Evolutionary conservation across 2,113 vertebrate genomes (phyloP).

Genomic region (Siniperca knerii): DNA sequence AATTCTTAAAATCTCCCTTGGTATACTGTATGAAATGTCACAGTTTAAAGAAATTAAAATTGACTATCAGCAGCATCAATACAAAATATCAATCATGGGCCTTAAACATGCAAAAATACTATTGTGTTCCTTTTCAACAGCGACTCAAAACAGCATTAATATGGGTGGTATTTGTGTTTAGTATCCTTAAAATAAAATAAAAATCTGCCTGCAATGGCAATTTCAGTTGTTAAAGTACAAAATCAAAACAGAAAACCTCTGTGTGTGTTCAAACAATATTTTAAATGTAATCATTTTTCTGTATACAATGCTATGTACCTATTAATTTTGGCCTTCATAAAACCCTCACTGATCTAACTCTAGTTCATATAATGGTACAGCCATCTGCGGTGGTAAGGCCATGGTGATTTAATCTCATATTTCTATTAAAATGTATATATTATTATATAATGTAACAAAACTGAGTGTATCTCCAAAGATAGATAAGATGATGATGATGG

Average conservation of each 20-base stretch:
- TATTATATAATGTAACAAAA: background rate
- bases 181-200: background rate
- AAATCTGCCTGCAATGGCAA: too few relatives aligned
- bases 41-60: too few relatives aligned
- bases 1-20: background rate
- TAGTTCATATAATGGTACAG: background rate
- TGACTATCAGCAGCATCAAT: background rate
- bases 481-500: background rate
- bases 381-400: background rate
- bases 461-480: slow-evolving; percentile 3
- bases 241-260: background rate
- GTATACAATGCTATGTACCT: slow-evolving; percentile 6
- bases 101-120: slow-evolving; percentile 22
- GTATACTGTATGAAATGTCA: too few relatives aligned
- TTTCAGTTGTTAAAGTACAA: background rate
- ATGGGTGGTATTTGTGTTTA: background rate
- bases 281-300: background rate
- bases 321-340: background rate
- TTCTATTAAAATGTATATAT: background rate
- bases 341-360: background rate
- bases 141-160: background rate
- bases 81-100: background rate
- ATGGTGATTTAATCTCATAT: background rate
- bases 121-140: background rate
- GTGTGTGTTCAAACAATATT: slow-evolving; percentile 1